Base-by-base conservation (phyloP, 2,888 invertebrate species). In the Phyllotreta striolata region DNA sequence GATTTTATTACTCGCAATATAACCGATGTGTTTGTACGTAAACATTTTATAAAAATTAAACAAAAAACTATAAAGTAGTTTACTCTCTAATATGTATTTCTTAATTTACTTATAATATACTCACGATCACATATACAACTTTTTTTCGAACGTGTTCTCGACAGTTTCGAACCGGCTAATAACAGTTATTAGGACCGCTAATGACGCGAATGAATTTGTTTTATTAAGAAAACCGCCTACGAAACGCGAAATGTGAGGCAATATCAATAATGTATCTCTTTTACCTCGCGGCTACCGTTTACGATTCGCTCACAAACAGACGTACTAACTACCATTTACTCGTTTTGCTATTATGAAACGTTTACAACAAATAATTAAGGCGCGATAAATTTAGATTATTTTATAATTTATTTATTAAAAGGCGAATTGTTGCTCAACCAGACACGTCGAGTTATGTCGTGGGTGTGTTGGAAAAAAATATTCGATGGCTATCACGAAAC, bases 361-460 rank as follows among this genome's bases (percentile, higher is more conserved):
- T 54, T 60, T 60, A 60, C 44, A 60, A 60, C 52, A 54, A 60
- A 60, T 60, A 60, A 60, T 60, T 60, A 60, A 60, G 60, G 60
- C 60, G 60, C 54, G 54, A 60, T 60, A 60, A 60, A 60, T 60
- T 60, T 60, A 59, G 60, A 60, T 60, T 60, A 60, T 60, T 24
- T 60, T 60, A 54, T 44, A 60, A 60, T 54, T 60, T 54, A 60
- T 60, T 60, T 60, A 60, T 60, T 60, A 60, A 60, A 60, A 38
- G 43, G 52, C 43, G 52, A 60, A 52, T 60, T 60, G 60, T 60
- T 60, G 43, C 60, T 47, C 37, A 60, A 60, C 54, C 24, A 24
- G 24, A 24, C 24, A 51, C 24, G n/a, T 24, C 38, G 34, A 60
- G 60, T 52, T 52, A 60, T 60, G 60, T 60, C 43, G 60, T 60